These are phyloP conservation scores for Romanogobio albipinnatus DNA, from an alignment of 2,113 vertebrate genomes.

Conservation along the genomic window DNA sequence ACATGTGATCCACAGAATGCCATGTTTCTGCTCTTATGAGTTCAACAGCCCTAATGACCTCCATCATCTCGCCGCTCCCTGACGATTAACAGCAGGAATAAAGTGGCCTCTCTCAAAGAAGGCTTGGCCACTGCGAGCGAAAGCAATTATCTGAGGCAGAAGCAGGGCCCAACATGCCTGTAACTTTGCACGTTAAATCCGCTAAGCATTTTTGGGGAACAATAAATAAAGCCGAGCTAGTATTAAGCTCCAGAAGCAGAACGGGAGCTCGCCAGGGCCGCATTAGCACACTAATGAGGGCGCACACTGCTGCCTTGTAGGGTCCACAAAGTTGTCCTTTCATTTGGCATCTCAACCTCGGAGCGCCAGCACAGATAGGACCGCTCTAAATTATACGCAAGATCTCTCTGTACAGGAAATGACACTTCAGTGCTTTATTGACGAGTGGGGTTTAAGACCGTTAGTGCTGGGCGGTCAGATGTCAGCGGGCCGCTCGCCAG, in stretches of 20 bases:
- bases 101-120: slow-evolving; percentile 44
- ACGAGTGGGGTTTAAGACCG: slow-evolving; percentile 67
- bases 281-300: slow-evolving; percentile 79
- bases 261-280: slow-evolving; percentile 73
- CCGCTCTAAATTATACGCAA: slow-evolving; percentile 67
- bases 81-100: slow-evolving; percentile 40
- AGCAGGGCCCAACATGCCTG: slow-evolving; percentile 69
- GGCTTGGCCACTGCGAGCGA: slow-evolving; percentile 41
- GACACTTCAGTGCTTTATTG: slow-evolving; percentile 70
- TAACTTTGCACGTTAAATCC: slow-evolving; percentile 77
- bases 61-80: slow-evolving; percentile 33
- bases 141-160: slow-evolving; percentile 63
- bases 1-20: background rate
- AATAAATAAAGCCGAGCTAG: slow-evolving; percentile 82
- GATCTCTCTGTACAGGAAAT: slow-evolving; percentile 74
- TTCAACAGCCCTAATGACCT: slow-evolving; percentile 44
- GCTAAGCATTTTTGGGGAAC: slow-evolving; percentile 76
- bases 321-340: slow-evolving; percentile 80
- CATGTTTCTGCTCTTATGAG: background rate
- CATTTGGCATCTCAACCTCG: slow-evolving; percentile 75
- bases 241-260: slow-evolving; percentile 75
- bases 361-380: slow-evolving; percentile 67
- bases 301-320: slow-evolving; percentile 80
- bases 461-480: slow-evolving; percentile 54
- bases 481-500: slow-evolving; percentile 64